Base-by-base conservation (phyloP, 2,888 invertebrate species). In the Ganaspis brasiliensis region DNA sequence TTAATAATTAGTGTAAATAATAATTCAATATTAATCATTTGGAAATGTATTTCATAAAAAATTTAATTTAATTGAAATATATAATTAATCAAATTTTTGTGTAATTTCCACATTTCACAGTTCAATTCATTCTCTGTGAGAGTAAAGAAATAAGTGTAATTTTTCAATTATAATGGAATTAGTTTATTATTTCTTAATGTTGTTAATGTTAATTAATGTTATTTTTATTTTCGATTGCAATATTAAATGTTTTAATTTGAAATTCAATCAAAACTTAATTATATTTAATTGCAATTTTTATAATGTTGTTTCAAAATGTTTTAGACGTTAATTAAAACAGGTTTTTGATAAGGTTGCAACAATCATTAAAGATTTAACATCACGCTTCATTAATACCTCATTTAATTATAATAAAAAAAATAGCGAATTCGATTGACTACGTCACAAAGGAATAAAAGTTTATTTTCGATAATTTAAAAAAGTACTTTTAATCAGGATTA, bases 381-480 rank as follows among this genome's bases (percentile, higher is more conserved):
- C 67, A 67, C 45, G 45, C 67, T 67, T 67, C 45, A 67, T 67
- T 40, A 67, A 67, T 67, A 45, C 24, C 21, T 67, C 21, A 16
- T 21, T 40, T 45, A 14, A 45, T 67, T 26, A 16, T 9, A 52
- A 52, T 16, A 24, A 14, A 40, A 24, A 45, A 35, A 37, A 67
- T 8, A 9, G 24, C 26, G 45, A 45, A 67, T 67, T 67, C 67
- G 24, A 67, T 24, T 45, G 24, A 40, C 45, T 45, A 0, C 67
- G 45, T 40, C 24, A 45, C 14, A 24, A 40, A 6, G 2, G 12
- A 67, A n/a, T 6, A 14, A 24, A 0, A n/a, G 3, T 24, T 8
- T 40, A 6, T 49, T 49, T 49, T 49, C 0, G 45, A 12, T 14
- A 45, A 45, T 45, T 45, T 45, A 45, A n/a, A 45, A 2, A 45